A percentile compares a stretch with the other conserved stretches of the same genome.
phyloP scores from a whole-genome alignment of 2,113 vertebrate genomes.

The Rhombomys opimus region DNA sequence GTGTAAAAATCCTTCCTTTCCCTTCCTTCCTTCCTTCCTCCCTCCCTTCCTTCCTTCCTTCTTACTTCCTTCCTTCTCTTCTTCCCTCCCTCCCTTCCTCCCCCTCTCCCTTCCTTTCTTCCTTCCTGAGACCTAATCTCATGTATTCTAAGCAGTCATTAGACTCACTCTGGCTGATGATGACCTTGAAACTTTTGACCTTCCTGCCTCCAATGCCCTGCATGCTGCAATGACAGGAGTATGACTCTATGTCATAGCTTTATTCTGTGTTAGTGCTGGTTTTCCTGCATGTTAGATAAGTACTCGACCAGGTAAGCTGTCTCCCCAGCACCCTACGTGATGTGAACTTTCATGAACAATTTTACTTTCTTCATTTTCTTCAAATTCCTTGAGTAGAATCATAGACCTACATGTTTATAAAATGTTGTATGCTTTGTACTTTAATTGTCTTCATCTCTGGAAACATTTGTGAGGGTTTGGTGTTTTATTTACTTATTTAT shows the following conservation, averaged over 20 bases:
- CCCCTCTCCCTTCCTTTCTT: background rate
- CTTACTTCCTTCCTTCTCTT: no score
- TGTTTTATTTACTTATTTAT: no score
- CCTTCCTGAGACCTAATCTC: background rate
- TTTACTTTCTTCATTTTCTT: slow-evolving; percentile 28
- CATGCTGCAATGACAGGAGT: background rate
- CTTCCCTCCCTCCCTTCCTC: no score
- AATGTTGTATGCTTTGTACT: background rate
- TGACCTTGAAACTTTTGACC: background rate
- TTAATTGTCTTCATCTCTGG: background rate
- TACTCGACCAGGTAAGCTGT: background rate
- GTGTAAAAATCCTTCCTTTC: background rate
- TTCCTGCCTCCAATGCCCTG: background rate
- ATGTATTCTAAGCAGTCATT: background rate
- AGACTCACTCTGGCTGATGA: background rate
- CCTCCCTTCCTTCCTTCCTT: no score
- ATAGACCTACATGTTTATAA: background rate
- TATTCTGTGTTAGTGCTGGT: background rate
- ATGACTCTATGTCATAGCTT: no score
- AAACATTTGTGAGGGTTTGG: background rate
- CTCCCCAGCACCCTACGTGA: background rate
- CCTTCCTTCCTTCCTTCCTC: no score
- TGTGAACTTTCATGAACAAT: background rate
- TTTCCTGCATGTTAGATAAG: background rate
- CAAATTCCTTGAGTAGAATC: background rate